Percentiles rank a stretch among this genome's conserved stretches.
These are phyloP conservation scores for Drosophila nebulosa DNA, from an alignment of 1,140 invertebrate species.

Conservation along the genomic window DNA sequence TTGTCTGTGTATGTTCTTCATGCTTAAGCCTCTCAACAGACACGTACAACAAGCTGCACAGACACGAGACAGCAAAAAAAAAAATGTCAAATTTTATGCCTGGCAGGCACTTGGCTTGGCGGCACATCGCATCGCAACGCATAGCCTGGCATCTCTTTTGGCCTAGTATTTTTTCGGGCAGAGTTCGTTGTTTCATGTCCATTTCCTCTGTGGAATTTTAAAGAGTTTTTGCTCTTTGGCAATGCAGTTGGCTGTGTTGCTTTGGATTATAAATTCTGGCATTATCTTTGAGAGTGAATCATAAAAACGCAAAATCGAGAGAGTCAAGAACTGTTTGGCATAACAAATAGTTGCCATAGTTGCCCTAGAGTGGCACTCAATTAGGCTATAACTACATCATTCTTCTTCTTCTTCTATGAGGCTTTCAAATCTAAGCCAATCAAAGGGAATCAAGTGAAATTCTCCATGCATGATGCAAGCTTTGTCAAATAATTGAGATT, in stretches of 20 bases:
- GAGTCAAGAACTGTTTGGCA: conserved; percentile 24
- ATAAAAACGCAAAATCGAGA: conserved; percentile 24
- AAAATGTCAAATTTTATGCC: conserved; percentile 35
- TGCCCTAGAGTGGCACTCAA: neutral
- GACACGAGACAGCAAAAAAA: neutral
- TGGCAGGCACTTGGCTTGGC: conserved; percentile 31
- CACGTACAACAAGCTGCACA: conserved; percentile 21
- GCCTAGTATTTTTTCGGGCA: conserved; percentile 38
- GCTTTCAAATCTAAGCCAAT: neutral
- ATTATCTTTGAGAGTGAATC: conserved; percentile 27
- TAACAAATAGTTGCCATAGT: conserved; percentile 23
- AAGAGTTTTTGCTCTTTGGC: conserved; percentile 45
- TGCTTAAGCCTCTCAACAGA: conserved; percentile 24
- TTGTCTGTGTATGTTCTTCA: neutral
- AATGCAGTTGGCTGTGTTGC: conserved; percentile 44
- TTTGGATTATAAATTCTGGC: conserved; percentile 29
- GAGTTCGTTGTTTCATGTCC: conserved; percentile 30
- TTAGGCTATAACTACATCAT: neutral
- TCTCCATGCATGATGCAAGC: neutral
- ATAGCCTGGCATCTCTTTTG: conserved; percentile 24
- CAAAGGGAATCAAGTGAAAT: neutral
- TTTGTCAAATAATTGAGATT: neutral
- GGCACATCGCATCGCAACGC: neutral
- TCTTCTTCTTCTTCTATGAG: neutral
- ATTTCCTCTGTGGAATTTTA: conserved; percentile 55